A percentile compares a stretch with the other conserved stretches of the same genome.
Evolutionary conservation across 2,113 vertebrate species (phyloP).

Genomic region (Phodopus roborovskii): DNA sequence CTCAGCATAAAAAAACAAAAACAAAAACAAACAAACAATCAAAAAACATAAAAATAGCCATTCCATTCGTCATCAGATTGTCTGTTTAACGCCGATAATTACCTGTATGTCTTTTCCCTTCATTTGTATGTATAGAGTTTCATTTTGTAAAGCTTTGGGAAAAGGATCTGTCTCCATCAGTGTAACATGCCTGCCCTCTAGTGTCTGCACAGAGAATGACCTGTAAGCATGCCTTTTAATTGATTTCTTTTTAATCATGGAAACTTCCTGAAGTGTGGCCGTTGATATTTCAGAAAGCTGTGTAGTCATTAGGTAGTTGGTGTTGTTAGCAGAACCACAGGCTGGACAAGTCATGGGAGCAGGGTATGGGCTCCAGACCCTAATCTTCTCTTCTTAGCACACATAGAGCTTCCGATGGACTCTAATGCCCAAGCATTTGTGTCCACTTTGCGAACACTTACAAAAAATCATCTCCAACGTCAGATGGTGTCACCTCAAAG

Average conservation of each 20-base stretch:
- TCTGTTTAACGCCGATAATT: background rate
- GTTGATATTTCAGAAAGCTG: constrained; percentile 4
- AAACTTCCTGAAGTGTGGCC: background rate
- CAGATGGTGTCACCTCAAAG: background rate
- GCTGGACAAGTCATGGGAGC: too few relatives aligned
- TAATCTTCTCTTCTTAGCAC: background rate
- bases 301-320: background rate
- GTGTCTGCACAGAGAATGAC: constrained; percentile 62
- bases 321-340: background rate
- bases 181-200: constrained; percentile 78
- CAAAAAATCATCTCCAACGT: background rate
- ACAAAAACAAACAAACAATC: too few relatives aligned
- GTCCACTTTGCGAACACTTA: background rate
- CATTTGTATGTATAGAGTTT: background rate
- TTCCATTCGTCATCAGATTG: background rate
- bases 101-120: background rate
- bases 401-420: background rate
- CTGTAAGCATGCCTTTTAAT: accelerated
- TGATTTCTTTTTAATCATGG: background rate
- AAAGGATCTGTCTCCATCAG: background rate
- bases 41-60: background rate
- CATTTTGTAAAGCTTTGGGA: background rate
- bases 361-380: background rate
- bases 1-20: background rate
- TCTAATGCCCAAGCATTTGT: background rate